Evolutionary conservation across 2,797 vertebrate species (phyloP), one percentile per base, ranked within the genome.

Genomic region (Acanthopagrus latus): DNA sequence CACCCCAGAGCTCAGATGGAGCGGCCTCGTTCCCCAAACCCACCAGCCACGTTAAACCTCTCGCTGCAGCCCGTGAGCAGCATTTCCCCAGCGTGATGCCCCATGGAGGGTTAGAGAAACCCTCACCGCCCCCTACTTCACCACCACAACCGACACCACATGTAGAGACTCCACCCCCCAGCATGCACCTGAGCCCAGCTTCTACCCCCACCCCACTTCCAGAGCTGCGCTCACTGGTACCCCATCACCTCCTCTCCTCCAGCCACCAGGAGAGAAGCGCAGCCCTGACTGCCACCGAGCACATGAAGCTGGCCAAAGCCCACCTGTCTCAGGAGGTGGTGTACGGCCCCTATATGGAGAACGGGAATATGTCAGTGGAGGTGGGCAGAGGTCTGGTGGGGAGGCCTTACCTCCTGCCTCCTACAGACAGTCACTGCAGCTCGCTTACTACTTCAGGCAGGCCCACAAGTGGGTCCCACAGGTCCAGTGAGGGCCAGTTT

Each of bases 401-500:
- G 43, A 89, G 94, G 69, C 85, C 96, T 0, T 95, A 96, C 5
- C 70, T 94, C 5, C 70, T 94, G 84, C 92, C 93, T 0, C 70
- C 90, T 0, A 64, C 96, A 80, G 96, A 97, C 70, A 91, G 80
- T 74, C 93, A 92, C 44, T 95, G 96, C 64, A 62, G 20, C 17
- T 69, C 92, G 0, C 94, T 95, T 5, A 56, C 95, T 0, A 84
- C 91, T 0, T 88, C 95, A 13, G 71, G 75, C 77, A 95, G 95
- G 0, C 23, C 86, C 0, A 55, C 82, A 0, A 68, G 93, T 7
- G 75, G 92, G 0, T 27, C 92, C 0, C 95, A 95, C 82, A 94
- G 96, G 91, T 90, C 80, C 17, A 91, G 80, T 0, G 97, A 97
- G 29, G 97, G 96, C 0, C 96, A 95, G 1, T 96, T 98, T 55